Evolutionary conservation across 2,888 invertebrate genomes (phyloP).

Genomic region (Thysanoteuthis rhombus): DNA sequence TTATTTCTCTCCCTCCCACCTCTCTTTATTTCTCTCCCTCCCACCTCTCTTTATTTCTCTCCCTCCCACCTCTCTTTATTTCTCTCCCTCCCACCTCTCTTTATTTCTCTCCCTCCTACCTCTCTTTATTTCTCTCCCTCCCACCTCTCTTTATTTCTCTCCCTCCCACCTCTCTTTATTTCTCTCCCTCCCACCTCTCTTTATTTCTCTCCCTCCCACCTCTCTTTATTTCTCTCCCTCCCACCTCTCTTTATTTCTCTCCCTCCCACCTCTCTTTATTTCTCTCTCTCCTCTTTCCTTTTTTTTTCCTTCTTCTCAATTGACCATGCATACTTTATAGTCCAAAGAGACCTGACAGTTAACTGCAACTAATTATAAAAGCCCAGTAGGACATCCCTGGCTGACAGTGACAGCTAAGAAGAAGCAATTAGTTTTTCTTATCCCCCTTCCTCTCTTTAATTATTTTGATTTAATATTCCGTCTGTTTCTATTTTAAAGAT

Average conservation of each 20-base stretch:
- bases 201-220: too few relatives aligned
- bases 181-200: background rate
- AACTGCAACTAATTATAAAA: constrained; percentile 12
- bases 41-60: too few relatives aligned
- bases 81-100: too few relatives aligned
- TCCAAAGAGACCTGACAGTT: background rate
- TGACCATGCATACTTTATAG: background rate
- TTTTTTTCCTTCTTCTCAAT: background rate
- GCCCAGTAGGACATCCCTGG: background rate
- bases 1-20: background rate
- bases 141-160: too few relatives aligned
- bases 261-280: too few relatives aligned
- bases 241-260: too few relatives aligned
- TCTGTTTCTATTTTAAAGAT: background rate
- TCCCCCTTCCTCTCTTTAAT: background rate
- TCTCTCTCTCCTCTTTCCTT: too few relatives aligned
- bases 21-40: too few relatives aligned
- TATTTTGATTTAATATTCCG: background rate
- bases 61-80: too few relatives aligned
- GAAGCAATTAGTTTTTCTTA: background rate
- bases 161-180: too few relatives aligned
- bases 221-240: background rate
- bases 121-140: too few relatives aligned
- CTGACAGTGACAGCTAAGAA: background rate
- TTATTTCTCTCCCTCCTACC: too few relatives aligned